Base-by-base conservation (phyloP, 2,888 invertebrate genomes). In the Deilephila porcellus region DNA sequence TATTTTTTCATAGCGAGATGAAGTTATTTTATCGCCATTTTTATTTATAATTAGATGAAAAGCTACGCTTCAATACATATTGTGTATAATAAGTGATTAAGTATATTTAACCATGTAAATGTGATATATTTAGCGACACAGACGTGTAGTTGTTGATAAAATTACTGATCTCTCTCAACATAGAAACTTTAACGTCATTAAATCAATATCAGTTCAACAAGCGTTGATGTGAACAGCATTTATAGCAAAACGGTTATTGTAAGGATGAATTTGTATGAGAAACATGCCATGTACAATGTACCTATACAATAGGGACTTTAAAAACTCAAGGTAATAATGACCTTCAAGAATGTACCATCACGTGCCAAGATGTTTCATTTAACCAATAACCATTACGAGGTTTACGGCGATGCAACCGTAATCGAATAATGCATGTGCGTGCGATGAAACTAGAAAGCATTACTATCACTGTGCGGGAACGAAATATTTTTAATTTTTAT, bases 391-490 rank as follows among this genome's bases (percentile, higher is more conserved):
- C 82, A 83, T 88, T 86, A 84, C 76, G 79, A 78, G 77, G 80
- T 88, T 88, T 88, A 88, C 83, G 80, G 79, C 85, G 81, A 83
- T 84, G 84, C 81, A 84, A 83, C 84, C 78, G 80, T 85, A 85
- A 86, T 84, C 82, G 86, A 82, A 85, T 67, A 86, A 83, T 77
- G 79, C 77, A 78, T 79, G 82, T 82, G 76, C 76, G 67, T 67
- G 25, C 67, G 29, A 52, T 75, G 62, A 72, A 70, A 74, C 73
- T 71, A 76, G 75, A 76, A 64, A 76, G 56, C 71, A 71, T 71
- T 73, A 75, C 25, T 67, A 63, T 74, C 37, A 67, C 25, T 7
- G 17, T 20, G 25, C 34, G 64, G 64, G 20, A 67, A 45, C 45
- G 20, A 45, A 67, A 67, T 6, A 56, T 45, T 11, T 67, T 19